Conservation (phyloP, 2,797 vertebrate species). For the Lutjanus argentimaculatus region DNA sequence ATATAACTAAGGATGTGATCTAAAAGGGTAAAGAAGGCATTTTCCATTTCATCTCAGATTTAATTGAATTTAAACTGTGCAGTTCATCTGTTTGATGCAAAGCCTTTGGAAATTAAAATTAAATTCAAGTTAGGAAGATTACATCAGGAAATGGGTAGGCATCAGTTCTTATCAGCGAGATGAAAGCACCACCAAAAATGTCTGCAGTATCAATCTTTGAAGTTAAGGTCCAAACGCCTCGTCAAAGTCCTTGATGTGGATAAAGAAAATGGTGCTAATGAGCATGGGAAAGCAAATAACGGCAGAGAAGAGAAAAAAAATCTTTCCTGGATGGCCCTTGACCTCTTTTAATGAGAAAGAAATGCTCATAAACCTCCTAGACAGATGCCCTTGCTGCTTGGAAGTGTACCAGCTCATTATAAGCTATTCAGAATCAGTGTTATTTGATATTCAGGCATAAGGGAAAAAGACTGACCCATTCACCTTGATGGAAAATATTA, state of each 20-base stretch:
- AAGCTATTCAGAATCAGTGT: slow-evolving; percentile 39
- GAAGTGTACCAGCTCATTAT: slow-evolving; percentile 63
- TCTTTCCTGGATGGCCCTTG: slow-evolving; percentile 47
- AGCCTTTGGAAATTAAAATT: slow-evolving; percentile 9
- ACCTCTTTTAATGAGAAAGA: slow-evolving; percentile 77
- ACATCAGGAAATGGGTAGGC: slow-evolving; percentile 47
- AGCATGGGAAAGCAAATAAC: slow-evolving; percentile 55
- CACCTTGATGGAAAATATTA: slow-evolving; percentile 32
- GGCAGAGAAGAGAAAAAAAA: neutral
- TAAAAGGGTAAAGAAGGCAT: too few species aligned
- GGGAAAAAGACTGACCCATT: slow-evolving; percentile 1
- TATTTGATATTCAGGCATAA: slow-evolving; percentile 11
- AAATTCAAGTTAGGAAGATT: slow-evolving; percentile 23
- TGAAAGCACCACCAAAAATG: slow-evolving; percentile 47
- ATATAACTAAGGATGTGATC: too few species aligned
- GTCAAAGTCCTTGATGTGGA: slow-evolving; percentile 59
- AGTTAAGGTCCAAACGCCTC: slow-evolving; percentile 32
- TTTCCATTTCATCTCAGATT: neutral
- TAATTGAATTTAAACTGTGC: slow-evolving; percentile 2
- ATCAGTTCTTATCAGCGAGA: slow-evolving; percentile 48
- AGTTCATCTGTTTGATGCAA: slow-evolving; percentile 37
- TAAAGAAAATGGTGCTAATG: slow-evolving; percentile 75
- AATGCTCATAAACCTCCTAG: slow-evolving; percentile 57
- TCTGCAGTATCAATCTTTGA: slow-evolving; percentile 57
- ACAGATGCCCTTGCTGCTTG: slow-evolving; percentile 60